phyloP scores from a whole-genome alignment of 2,888 invertebrate species.

The Aethes cnicana region DNA sequence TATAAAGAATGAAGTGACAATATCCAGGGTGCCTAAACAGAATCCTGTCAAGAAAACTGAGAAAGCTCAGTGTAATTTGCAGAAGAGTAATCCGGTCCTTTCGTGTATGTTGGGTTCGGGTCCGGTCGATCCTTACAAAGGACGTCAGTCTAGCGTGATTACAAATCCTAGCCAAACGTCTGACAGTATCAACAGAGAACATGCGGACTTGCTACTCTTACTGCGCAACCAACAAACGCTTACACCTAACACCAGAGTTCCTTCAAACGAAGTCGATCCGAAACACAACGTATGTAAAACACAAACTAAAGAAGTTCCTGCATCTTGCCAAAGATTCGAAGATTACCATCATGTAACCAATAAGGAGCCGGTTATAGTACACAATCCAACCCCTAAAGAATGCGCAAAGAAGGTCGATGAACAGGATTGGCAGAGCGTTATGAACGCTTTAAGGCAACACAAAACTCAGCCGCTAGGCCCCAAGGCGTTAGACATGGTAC shows the following conservation, averaged over 20 bases:
- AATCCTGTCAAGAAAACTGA: not conserved
- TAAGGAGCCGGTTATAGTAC: not conserved
- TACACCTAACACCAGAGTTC: not conserved
- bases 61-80: not conserved
- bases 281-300: not conserved
- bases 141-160: not conserved
- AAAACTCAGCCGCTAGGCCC: slow-evolving; percentile 68
- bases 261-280: not conserved
- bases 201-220: slow-evolving; percentile 18
- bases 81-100: slow-evolving; percentile 9
- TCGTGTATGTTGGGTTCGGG: slow-evolving; percentile 16
- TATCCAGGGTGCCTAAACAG: slow-evolving; percentile 14
- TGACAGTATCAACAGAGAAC: slow-evolving; percentile 13
- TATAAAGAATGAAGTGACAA: slow-evolving; percentile 17
- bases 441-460: slow-evolving; percentile 61
- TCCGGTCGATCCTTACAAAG: not conserved
- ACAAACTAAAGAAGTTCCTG: slow-evolving; percentile 8
- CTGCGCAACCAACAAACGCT: slow-evolving; percentile 16
- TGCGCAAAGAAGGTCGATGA: slow-evolving; percentile 24
- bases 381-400: not conserved
- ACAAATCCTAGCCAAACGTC: not conserved
- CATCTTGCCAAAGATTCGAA: not conserved
- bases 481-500: slow-evolving; percentile 58
- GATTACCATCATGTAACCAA: not conserved
- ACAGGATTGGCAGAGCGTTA: slow-evolving; percentile 65